Conservation (phyloP, 64 coral and sea anemone genomes). For the Dendronephthya gigantea region DNA sequence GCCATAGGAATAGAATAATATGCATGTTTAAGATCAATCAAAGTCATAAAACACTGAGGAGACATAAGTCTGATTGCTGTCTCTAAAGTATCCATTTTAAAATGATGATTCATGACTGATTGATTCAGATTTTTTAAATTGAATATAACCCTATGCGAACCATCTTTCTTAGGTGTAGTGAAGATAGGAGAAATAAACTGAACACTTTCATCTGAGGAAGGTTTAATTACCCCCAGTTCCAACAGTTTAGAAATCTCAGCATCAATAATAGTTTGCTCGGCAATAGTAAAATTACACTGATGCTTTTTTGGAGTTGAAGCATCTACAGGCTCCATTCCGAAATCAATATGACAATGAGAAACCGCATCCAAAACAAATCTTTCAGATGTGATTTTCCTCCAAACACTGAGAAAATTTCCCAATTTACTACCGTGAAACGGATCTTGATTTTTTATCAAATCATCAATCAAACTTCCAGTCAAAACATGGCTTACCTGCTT, state of each 20-base stretch:
- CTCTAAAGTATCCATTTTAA: conserved; percentile 66
- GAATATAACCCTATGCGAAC: conserved; percentile 38
- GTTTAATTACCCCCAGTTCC: conserved; percentile 32
- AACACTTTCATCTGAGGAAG: neutral
- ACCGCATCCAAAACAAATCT: conserved; percentile 48
- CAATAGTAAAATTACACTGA: conserved; percentile 14
- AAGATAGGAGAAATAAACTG: too few species aligned
- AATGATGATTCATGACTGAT: too few species aligned
- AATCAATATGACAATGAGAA: conserved; percentile 39
- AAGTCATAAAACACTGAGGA: conserved; percentile 46
- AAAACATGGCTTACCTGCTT: too few species aligned
- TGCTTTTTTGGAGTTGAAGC: neutral
- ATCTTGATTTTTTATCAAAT: too few species aligned
- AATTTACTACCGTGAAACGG: too few species aligned
- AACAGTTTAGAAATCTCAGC: conserved; percentile 39
- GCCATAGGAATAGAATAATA: conserved; percentile 52
- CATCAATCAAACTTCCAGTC: too few species aligned
- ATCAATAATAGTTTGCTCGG: conserved; percentile 37
- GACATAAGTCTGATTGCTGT: conserved; percentile 53
- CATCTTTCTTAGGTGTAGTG: too few species aligned
- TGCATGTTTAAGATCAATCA: conserved; percentile 42
- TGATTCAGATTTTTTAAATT: conserved; percentile 37
- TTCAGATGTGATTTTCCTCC: conserved; percentile 44
- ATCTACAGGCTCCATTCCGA: conserved; percentile 26
- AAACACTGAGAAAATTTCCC: neutral